Evolutionary conservation across 1,140 invertebrate genomes (phyloP), one percentile per base, ranked within the genome.

Genomic region (Heliconius hermathena): DNA sequence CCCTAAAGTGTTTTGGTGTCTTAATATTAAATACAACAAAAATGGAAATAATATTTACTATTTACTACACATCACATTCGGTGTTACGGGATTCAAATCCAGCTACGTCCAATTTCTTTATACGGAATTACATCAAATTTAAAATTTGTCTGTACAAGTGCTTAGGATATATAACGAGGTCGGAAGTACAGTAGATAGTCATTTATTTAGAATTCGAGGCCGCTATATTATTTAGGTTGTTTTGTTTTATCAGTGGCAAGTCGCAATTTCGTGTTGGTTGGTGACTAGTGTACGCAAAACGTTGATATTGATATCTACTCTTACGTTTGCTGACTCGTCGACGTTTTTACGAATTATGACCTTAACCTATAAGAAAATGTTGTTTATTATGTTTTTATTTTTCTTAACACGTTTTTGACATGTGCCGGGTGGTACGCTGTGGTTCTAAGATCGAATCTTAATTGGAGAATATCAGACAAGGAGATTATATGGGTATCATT

Each of bases 131-230:
- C 11, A 16, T 5, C 3, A 66, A 66, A 26, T 16, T 66, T 11
- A 22, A 60, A 26, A 29, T 5, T 29, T 66, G 26, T 66, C 60
- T 66, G 4, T n/a, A 78, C 74, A 33, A 87, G 41, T 84, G 86
- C 87, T 91, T 92, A 92, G 88, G 90, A 91, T 90, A 86, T 82
- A 83, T 84, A 94, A 91, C 89, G 88, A 90, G 92, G 92, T 93
- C 92, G 92, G 92, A 94, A 94, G 86, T 89, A 82, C 87, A 82
- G 82, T 88, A 90, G 92, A 94, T 94, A 94, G 90, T 81, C 84
- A 88, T 90, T 89, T 91, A 94, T 94, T 92, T 94, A 91, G 92
- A 91, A 89, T 92, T 92, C 92, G 92, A 94, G 92, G 92, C 82
- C 91, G 86, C 83, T 74, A 81, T 83, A 87, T 90, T 92, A 93